Evolutionary conservation across 2,888 invertebrate genomes (phyloP).

Genomic region (Megaustenia siamemsis): DNA sequence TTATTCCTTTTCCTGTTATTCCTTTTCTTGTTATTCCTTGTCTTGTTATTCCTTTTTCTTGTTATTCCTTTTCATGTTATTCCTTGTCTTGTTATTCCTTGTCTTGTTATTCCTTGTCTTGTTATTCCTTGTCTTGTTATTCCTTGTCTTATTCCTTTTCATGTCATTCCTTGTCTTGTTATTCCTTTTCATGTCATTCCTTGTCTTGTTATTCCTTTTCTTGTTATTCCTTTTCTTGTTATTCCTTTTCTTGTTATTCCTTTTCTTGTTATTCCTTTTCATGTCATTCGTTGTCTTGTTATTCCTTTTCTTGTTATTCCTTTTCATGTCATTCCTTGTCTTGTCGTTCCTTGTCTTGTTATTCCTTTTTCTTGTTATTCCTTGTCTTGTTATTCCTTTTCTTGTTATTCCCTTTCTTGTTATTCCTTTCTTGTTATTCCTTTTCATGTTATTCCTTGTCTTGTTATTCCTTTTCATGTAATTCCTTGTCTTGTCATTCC

Average conservation of each 20-base stretch:
- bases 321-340: background rate
- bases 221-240: background rate
- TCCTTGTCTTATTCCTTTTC: background rate
- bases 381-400: background rate
- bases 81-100: background rate
- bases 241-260: background rate
- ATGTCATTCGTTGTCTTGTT: background rate
- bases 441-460: background rate
- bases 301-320: background rate
- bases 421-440: no score
- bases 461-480: background rate
- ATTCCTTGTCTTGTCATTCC: background rate
- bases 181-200: background rate
- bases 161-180: background rate
- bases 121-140: no score
- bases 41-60: background rate
- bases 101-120: background rate
- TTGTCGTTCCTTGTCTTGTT: background rate
- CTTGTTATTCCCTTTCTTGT: background rate
- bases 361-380: background rate
- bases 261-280: conserved; percentile 8
- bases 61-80: background rate
- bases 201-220: background rate
- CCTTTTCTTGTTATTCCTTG: background rate
- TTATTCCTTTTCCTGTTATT: conserved; percentile 1